Evolutionary conservation across 2,888 invertebrate genomes (phyloP), one percentile per base, ranked within the genome.

Genomic region (Machimus atricapillus): DNA sequence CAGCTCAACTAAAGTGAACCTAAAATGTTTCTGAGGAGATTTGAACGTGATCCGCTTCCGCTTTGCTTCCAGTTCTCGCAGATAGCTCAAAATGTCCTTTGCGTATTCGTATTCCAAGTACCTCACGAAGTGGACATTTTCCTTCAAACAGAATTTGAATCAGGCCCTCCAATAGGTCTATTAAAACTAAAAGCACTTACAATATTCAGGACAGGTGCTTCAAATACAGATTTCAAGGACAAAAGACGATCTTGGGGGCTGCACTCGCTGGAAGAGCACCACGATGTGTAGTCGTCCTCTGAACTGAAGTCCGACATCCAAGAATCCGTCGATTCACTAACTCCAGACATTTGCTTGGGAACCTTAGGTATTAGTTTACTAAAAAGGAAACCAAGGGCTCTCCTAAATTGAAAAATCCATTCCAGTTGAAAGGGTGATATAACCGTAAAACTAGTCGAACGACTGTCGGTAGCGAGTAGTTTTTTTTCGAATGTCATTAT

Each of bases 91-190:
- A 86, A 93, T 92, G 87, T 93, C 93, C 34, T 88, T 89, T 0
- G 91, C 90, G 87, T 93, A 93, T 52, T 92, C 90, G 87, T 93
- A 93, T 52, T 92, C 90, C 46, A 89, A 89, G 7, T 90, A 85
- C 92, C 91, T 92, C 0, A 31, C 40, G 27, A 83, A 83, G n/a
- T 79, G 23, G 3, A 27, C 16, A 27, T 34, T 79, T 27, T 4
- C 79, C 79, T 79, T 79, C 2, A 52, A 79, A 56, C 4, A 52
- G 19, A 19, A n/a, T n/a, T 16, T 12, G 9, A 27, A 16, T 52
- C 6, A 9, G 27, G 8, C 40, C 1, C 1, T 23, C n/a, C 6
- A 37, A 37, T 16, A 43, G 19, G 0, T 78, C 23, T 23, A 27
- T 27, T 23, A 16, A 31, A 52, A 46, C 14, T 23, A 16, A 31